A percentile compares a stretch with the other conserved stretches of the same genome.
Conservation (phyloP, 2,888 invertebrate species). For the Folsomia candida region DNA sequence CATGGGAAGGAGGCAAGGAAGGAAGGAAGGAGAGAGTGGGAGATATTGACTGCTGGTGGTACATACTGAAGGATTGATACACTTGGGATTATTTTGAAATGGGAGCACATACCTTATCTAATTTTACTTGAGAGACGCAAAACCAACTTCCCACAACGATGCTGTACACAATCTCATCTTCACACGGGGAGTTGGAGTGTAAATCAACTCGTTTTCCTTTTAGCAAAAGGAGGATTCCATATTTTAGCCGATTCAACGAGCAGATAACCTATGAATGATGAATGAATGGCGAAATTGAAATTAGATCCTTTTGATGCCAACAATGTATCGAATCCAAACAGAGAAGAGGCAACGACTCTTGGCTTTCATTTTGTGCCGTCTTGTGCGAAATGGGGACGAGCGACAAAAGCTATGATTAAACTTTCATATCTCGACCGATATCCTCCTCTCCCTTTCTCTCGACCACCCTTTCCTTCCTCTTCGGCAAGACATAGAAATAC, state of each 20-base stretch:
- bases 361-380: not conserved
- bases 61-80: not conserved
- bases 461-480: not conserved
- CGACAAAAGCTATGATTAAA: not conserved
- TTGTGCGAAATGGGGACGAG: not conserved
- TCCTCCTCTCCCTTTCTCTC: not conserved
- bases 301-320: not conserved
- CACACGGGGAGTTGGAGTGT: not conserved
- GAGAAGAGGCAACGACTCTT: not conserved
- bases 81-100: not conserved
- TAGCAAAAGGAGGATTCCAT: not conserved
- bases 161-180: not conserved
- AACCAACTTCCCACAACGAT: not conserved
- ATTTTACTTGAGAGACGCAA: not conserved
- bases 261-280: not conserved
- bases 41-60: not conserved
- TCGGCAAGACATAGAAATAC: not conserved
- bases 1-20: not conserved
- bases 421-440: not conserved
- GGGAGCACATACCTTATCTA: not conserved
- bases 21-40: not conserved
- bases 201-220: not conserved
- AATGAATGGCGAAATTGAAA: not conserved
- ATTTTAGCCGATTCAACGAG: not conserved
- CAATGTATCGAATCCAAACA: not conserved